Base-by-base conservation (phyloP, 92 coral and sea anemone genomes). In the Galaxea fascicularis region DNA sequence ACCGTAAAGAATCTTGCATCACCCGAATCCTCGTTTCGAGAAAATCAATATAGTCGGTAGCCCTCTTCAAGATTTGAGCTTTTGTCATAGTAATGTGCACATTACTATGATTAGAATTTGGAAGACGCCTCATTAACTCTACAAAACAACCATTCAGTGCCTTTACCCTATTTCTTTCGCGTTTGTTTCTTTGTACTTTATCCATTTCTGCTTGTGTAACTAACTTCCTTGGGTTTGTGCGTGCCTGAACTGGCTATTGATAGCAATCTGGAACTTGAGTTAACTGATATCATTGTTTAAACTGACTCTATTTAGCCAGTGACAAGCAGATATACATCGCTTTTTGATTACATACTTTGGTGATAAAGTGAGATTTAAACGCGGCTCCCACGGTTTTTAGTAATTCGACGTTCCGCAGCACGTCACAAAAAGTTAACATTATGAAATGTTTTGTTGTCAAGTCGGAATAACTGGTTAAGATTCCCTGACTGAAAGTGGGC, bases 91-190 rank as follows among this genome's bases (percentile, higher is more conserved):
- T 10, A 9, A 29, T 12, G n/a, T n/a, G n/a, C n/a, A n/a, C n/a
- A n/a, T n/a, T n/a, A n/a, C n/a, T n/a, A 4, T 68, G 10, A 3
- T 31, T 12, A 22, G 69, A 3, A 14, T 10, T 27, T 0, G 84
- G 84, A n/a, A 79, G 75, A 67, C 59, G 74, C 12, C 21, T 70
- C 46, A 51, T 67, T 20, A 79, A n/a, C 21, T 28, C 21, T 18
- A 20, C 22, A 39, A 66, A 79, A 2, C 39, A 51, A 2, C 10
- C 4, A 52, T 44, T 44, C 16, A 79, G 0, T 4, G 27, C 39
- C 9, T 21, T 20, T 1, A 66, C 52, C 26, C 84, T 52, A 0
- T 53, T 31, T 26, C 60, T 41, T 20, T 79, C 76, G 10, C 84
- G 30, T 31, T 28, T 47, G 17, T 79, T 79, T 9, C 30, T 66